Percentiles rank a stretch among this genome's conserved stretches.
Evolutionary conservation across 1,140 invertebrate genomes (phyloP).

Genomic region (Cotesia glomerata): DNA sequence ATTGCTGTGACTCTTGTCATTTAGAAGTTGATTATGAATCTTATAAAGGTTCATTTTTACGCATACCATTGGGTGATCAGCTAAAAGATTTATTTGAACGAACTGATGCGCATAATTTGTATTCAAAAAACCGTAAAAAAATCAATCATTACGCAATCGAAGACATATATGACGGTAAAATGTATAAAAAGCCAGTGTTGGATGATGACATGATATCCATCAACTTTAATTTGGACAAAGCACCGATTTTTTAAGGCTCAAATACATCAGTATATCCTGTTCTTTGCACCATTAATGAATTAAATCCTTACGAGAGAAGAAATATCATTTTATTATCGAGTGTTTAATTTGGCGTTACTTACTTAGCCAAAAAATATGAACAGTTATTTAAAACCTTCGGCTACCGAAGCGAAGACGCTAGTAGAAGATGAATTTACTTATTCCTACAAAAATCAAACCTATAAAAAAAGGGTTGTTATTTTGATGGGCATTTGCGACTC

Average conservation of each 20-base stretch:
- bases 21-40: background rate
- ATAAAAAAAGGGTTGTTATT: constrained; percentile 1
- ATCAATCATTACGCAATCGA: background rate
- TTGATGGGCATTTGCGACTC: constrained; percentile 13
- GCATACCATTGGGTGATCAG: constrained; percentile 15
- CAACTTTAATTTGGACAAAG: constrained; percentile 25
- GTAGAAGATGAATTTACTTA: constrained; percentile 8
- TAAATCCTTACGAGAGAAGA: constrained; percentile 12
- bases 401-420: constrained; percentile 4
- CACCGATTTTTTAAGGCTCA: constrained; percentile 28
- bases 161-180: constrained; percentile 21
- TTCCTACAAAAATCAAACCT: background rate
- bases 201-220: background rate
- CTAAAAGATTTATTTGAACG: constrained; percentile 3
- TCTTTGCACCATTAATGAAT: constrained; percentile 32
- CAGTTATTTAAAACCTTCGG: constrained; percentile 17
- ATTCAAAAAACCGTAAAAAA: background rate
- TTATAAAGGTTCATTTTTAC: constrained; percentile 1
- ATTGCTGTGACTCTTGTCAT: background rate
- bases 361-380: constrained; percentile 14
- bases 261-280: constrained; percentile 30
- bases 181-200: constrained; percentile 2
- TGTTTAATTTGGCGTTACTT: constrained; percentile 7
- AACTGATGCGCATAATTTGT: background rate
- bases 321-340: constrained; percentile 1